Evolutionary conservation across 2,888 invertebrate species (phyloP), one percentile per base, ranked within the genome.

Genomic region (Carabus problematicus): DNA sequence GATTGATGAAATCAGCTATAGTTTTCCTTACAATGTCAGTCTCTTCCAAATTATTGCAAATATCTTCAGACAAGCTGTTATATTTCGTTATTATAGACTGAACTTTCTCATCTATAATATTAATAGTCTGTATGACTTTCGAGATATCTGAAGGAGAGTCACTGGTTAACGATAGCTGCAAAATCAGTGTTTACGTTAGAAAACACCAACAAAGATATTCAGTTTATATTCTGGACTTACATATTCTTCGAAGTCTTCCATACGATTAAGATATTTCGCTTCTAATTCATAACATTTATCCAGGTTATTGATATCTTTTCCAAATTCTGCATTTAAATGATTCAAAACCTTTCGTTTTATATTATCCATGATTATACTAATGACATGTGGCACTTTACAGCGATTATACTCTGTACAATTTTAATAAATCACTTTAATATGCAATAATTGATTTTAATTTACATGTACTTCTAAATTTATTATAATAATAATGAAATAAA

Each of bases 81-180:
- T 86, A 85, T 75, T 85, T 84, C 16, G 79, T 77, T 74, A 84
- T 81, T 1, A 87, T 80, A 47, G 78, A 81, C 71, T 80, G 82
- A 68, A 82, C 86, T 80, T 80, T 85, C 77, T 78, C 76, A 70
- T 82, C 79, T 43, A 84, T 80, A 72, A 83, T 80, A 75, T 89
- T 87, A 8, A 91, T 87, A 73, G 85, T 86, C 71, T 85, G 82
- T n/a, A 91, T 81, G 0, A 88, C 87, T n/a, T 85, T 81, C 74
- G 87, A 85, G 49, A 90, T 82, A 76, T 86, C 88, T 12, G 87
- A 86, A 1, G 87, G 86, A n/a, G 87, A 87, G 75, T 88, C 83
- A 74, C 87, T 88, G 11, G 85, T 86, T 76, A 87, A 80, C 72
- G 88, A 85, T 40, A 92, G 78, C 91, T 92, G 76, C 68, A 52